A percentile compares a stretch with the other conserved stretches of the same genome.
Evolutionary conservation across 2,113 vertebrate genomes (phyloP).

Genomic region (Pituophis catenifer): DNA sequence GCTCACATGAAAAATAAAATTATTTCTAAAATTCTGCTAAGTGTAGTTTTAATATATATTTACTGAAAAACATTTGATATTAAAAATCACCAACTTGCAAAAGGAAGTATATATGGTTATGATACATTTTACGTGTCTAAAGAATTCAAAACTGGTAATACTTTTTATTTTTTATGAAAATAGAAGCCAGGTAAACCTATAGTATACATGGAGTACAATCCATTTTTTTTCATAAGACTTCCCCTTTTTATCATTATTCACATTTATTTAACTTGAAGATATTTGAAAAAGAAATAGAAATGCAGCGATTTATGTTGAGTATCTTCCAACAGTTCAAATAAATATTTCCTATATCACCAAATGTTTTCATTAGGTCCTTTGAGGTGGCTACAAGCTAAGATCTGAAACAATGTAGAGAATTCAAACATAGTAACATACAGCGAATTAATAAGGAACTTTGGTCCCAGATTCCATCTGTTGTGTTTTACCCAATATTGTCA

Average conservation of each 20-base stretch:
- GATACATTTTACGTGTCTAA: not conserved
- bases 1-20: not conserved
- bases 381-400: not conserved
- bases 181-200: conserved; percentile 42
- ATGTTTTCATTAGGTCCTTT: not conserved
- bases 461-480: not conserved
- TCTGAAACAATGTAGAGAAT: not conserved
- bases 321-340: not conserved
- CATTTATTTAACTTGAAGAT: not conserved
- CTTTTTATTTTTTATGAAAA: conserved; percentile 31
- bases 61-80: not conserved
- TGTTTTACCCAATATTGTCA: not conserved
- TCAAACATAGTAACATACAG: too few relatives aligned
- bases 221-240: not conserved
- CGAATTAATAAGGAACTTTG: not conserved
- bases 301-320: not conserved
- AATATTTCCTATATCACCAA: not conserved
- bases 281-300: not conserved
- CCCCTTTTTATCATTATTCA: not conserved
- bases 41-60: conserved; percentile 12
- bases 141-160: not conserved
- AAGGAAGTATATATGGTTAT: not conserved
- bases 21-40: conserved; percentile 4
- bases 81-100: conserved; percentile 28
- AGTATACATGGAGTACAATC: not conserved